A percentile compares a stretch with the other conserved stretches of the same genome.
phyloP scores from a whole-genome alignment of 2,888 invertebrate genomes.

The Drosophila sordidapex region DNA sequence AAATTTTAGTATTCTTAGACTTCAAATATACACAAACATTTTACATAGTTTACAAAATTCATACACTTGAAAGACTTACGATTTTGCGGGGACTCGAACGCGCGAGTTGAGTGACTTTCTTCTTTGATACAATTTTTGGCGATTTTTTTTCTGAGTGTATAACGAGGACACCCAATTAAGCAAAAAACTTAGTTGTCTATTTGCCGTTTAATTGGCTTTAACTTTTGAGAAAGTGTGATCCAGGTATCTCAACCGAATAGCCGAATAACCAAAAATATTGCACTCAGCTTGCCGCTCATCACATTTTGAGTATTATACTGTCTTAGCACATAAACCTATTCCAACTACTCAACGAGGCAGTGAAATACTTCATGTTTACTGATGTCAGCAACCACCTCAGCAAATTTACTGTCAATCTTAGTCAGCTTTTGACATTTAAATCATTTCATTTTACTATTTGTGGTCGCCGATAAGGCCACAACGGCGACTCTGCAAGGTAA shows the following conservation, averaged over 20 bases:
- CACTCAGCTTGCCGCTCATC: not conserved
- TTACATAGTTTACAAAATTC: not conserved
- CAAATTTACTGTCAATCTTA: slow-evolving; percentile 13
- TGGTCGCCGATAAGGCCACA: not conserved
- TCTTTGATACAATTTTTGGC: not conserved
- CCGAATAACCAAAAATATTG: not conserved
- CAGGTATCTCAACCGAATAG: not conserved
- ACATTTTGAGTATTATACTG: slow-evolving; percentile 6
- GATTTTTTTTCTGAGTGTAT: not conserved
- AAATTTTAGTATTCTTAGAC: not conserved
- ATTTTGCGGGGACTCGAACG: not conserved
- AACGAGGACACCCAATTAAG: slow-evolving; percentile 9
- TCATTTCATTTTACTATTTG: slow-evolving; percentile 5
- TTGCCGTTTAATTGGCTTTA: not conserved
- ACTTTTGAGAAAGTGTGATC: slow-evolving; percentile 7
- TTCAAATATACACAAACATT: not conserved
- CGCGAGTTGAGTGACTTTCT: not conserved
- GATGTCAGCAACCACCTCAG: slow-evolving; percentile 39
- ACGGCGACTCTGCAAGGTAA: not conserved
- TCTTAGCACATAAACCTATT: slow-evolving; percentile 23
- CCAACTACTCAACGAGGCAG: not conserved
- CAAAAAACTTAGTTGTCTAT: not conserved
- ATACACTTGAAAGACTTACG: not conserved
- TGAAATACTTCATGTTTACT: slow-evolving; percentile 25
- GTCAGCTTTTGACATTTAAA: slow-evolving; percentile 13